Evolutionary conservation across 2,113 vertebrate species (phyloP).

Genomic region (Alethe castanea): DNA sequence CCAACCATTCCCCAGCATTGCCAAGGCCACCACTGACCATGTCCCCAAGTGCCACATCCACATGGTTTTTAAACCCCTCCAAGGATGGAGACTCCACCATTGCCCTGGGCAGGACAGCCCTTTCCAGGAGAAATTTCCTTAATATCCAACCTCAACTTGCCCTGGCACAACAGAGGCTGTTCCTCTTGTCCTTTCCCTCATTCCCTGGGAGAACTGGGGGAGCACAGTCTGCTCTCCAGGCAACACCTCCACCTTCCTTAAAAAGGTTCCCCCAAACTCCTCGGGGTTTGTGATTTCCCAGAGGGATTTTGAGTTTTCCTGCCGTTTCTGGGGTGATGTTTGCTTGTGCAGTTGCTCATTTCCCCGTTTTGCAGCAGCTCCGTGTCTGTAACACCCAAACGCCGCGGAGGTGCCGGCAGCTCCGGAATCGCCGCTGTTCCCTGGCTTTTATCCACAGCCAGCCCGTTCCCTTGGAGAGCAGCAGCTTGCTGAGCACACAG

Average conservation of each 20-base stretch:
- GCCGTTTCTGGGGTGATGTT: rapidly evolving
- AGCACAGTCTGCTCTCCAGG: neutral
- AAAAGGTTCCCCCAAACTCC: neutral
- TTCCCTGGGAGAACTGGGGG: neutral
- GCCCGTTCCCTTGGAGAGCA: neutral
- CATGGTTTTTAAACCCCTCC: neutral
- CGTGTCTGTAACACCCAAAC: too few relatives aligned
- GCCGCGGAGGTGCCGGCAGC: rapidly evolving
- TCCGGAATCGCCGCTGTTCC: neutral
- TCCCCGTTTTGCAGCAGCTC: neutral
- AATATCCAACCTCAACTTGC: neutral
- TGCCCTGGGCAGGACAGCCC: neutral
- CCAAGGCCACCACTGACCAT: neutral
- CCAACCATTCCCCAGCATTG: neutral
- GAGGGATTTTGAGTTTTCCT: neutral
- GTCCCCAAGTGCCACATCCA: neutral
- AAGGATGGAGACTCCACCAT: neutral
- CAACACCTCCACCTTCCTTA: rapidly evolving
- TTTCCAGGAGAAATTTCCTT: neutral
- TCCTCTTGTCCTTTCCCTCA: neutral
- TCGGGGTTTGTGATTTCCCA: neutral
- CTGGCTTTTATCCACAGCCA: neutral
- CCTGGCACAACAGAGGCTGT: neutral
- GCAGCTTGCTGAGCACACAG: neutral
- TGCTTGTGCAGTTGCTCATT: neutral